Conservation (phyloP, 2,113 vertebrate species). For the Lynx canadensis region DNA sequence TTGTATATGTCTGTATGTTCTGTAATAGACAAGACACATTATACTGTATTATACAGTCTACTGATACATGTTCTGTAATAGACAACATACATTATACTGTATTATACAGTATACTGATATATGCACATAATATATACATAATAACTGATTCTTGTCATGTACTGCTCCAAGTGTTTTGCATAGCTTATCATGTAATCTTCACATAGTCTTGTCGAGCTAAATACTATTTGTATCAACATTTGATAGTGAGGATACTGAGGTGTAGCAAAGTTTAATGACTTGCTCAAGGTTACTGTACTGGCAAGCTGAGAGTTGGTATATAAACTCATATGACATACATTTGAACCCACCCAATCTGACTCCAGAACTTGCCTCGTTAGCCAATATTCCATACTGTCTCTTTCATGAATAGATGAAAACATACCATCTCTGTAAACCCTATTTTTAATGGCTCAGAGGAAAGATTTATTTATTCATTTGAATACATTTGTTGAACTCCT, state of each 20-base stretch:
- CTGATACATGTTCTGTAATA: background rate
- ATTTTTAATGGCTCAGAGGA: background rate
- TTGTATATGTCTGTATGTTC: background rate
- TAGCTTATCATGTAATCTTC: background rate
- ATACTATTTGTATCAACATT: background rate
- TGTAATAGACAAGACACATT: background rate
- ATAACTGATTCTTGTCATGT: background rate
- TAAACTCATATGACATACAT: background rate
- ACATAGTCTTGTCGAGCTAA: background rate
- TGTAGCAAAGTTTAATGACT: background rate
- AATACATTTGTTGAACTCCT: background rate
- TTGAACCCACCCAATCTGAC: background rate
- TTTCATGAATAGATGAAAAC: background rate
- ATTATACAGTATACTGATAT: background rate
- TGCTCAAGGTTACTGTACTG: background rate
- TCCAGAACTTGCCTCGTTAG: background rate
- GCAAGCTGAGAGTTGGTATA: background rate
- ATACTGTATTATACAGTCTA: background rate
- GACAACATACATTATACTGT: background rate
- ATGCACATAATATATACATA: background rate
- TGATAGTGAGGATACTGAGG: background rate
- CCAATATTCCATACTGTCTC: background rate
- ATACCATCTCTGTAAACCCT: background rate
- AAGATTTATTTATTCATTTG: conserved; percentile 23
- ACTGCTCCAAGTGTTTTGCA: background rate